Evolutionary conservation across 2,797 vertebrate species (phyloP).

Genomic region (Gymnoscopelus braueri): DNA sequence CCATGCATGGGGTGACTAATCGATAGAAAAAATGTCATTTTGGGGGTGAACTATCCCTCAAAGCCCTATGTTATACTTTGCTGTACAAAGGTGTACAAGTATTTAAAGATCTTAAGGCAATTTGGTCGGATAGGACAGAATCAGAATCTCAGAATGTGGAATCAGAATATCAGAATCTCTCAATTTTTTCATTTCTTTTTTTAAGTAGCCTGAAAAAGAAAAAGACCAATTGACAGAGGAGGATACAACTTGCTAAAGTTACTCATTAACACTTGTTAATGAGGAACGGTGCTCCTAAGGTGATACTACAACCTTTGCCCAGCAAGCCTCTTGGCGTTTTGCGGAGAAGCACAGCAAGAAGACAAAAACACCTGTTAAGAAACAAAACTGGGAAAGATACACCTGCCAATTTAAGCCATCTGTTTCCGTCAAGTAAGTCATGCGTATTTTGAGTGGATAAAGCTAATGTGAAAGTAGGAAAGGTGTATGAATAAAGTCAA

Average conservation of each 20-base stretch:
- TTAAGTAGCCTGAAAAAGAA: background rate
- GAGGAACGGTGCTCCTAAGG: conserved; percentile 30
- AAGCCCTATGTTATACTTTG: too few relatives aligned
- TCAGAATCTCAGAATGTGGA: too few relatives aligned
- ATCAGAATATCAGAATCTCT: too few relatives aligned
- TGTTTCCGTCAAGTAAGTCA: conserved; percentile 47
- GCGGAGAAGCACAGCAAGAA: conserved; percentile 31
- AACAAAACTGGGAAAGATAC: background rate
- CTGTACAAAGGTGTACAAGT: too few relatives aligned
- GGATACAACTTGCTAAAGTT: conserved; percentile 48
- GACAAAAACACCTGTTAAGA: conserved; percentile 23
- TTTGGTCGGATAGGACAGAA: too few relatives aligned
- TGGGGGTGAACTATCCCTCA: too few relatives aligned
- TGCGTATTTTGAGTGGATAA: background rate
- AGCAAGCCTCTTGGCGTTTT: conserved; percentile 19
- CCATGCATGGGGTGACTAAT: too few relatives aligned
- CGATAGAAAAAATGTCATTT: too few relatives aligned
- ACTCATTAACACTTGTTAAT: conserved; percentile 77
- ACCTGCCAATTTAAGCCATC: background rate
- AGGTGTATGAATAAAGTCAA: background rate
- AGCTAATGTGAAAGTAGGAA: background rate
- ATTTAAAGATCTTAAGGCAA: too few relatives aligned
- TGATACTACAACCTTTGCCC: conserved; percentile 70
- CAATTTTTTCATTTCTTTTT: too few relatives aligned
- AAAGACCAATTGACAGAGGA: background rate